Conservation (phyloP, 2,113 vertebrate species). For the Pelusios castaneus region DNA sequence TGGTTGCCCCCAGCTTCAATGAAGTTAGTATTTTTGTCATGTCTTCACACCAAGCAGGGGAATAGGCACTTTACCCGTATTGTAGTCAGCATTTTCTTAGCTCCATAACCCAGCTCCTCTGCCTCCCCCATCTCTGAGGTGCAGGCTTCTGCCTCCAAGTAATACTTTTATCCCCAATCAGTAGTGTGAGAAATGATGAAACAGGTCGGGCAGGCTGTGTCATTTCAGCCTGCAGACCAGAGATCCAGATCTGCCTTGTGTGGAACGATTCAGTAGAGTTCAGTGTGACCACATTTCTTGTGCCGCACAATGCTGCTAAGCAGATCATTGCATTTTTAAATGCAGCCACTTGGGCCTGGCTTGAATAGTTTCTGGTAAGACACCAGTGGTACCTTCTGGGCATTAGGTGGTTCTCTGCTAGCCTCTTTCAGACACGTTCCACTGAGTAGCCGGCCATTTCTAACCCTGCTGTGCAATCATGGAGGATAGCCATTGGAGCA, state of each 20-base stretch:
- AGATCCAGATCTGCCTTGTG: not conserved
- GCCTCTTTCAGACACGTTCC: not conserved
- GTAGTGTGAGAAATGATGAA: not conserved
- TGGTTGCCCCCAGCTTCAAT: not conserved
- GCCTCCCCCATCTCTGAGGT: not conserved
- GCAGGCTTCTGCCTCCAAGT: not conserved
- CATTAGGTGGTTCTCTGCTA: fast-evolving
- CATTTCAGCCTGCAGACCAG: not conserved
- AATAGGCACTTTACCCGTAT: not conserved
- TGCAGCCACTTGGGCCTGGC: too few species aligned
- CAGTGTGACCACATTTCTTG: fast-evolving
- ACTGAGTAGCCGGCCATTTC: not conserved
- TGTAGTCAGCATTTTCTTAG: not conserved
- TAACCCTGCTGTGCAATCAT: conserved; percentile 82
- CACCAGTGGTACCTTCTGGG: fast-evolving
- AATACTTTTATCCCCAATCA: not conserved
- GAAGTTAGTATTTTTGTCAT: not conserved
- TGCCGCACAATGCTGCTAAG: fast-evolving
- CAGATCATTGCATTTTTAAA: not conserved
- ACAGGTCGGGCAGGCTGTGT: not conserved
- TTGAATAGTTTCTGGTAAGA: not conserved
- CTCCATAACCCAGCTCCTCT: not conserved
- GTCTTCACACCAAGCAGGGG: not conserved
- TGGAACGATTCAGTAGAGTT: fast-evolving
- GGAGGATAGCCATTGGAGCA: conserved; percentile 76